Conservation (phyloP, 2,113 vertebrate genomes). For the Hemichromis elongatus region DNA sequence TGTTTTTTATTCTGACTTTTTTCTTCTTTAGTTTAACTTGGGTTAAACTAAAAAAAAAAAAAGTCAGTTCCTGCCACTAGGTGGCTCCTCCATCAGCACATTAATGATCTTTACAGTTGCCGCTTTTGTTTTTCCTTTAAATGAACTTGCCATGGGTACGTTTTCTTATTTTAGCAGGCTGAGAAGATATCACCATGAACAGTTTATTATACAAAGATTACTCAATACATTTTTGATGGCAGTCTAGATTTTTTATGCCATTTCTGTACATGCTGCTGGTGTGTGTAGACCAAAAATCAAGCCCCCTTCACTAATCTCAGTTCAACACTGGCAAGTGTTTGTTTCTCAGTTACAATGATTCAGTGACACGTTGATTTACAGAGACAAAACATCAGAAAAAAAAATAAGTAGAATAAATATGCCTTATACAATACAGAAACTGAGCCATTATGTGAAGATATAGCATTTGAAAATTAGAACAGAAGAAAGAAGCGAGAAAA, state of each 20-base stretch:
- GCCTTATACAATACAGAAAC: neutral
- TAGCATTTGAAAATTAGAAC: neutral
- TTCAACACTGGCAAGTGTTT: neutral
- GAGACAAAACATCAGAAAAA: neutral
- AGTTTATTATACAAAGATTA: neutral
- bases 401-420: neutral
- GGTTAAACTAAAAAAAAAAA: neutral
- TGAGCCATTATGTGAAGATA: neutral
- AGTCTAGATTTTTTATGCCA: neutral
- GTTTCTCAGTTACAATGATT: neutral
- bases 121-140: neutral
- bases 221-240: neutral
- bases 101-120: neutral
- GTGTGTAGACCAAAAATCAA: neutral
- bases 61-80: slow-evolving; percentile 27
- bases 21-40: neutral
- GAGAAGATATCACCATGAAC: neutral
- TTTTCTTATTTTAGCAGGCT: neutral
- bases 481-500: neutral
- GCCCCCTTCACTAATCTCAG: neutral
- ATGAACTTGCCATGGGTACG: neutral
- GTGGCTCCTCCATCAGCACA: slow-evolving; percentile 26
- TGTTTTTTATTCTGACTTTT: neutral
- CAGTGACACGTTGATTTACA: neutral
- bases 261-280: neutral